A percentile compares a stretch with the other conserved stretches of the same genome.
Evolutionary conservation across 2,888 invertebrate species (phyloP).

Genomic region (Campoletis raptor): DNA sequence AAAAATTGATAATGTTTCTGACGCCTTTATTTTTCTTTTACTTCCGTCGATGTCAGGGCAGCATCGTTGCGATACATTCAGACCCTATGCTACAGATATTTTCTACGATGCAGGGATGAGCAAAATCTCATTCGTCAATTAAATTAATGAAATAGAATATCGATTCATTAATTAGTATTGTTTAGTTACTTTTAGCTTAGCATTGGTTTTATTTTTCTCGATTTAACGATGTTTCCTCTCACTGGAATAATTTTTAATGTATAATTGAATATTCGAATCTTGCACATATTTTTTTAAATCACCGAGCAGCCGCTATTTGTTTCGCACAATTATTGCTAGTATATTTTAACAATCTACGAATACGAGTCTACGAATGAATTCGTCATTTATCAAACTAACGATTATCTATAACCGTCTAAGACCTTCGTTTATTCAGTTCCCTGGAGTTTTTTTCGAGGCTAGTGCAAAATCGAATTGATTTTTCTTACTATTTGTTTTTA

Average conservation of each 20-base stretch:
- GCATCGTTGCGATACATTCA: slow-evolving; percentile 68
- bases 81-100: not conserved
- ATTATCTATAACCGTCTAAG: not conserved
- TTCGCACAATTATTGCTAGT: not conserved
- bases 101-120: slow-evolving; percentile 33
- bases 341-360: not conserved
- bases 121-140: slow-evolving; percentile 9
- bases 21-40: slow-evolving; percentile 15
- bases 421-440: not conserved
- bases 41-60: slow-evolving; percentile 78
- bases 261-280: not conserved
- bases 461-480: not conserved
- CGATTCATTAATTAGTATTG: not conserved
- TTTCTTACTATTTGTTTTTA: not conserved
- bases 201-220: not conserved
- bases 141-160: not conserved
- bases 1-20: not conserved
- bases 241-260: not conserved
- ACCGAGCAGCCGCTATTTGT: not conserved
- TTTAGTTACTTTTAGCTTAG: not conserved
- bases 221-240: not conserved
- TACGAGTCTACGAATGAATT: slow-evolving; percentile 5
- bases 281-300: not conserved
- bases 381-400: not conserved
- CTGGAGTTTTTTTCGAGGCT: not conserved